Percentiles rank a stretch among this genome's conserved stretches.
Evolutionary conservation across 2,888 invertebrate species (phyloP).

Genomic region (Rhopalosiphum nymphaeae): DNA sequence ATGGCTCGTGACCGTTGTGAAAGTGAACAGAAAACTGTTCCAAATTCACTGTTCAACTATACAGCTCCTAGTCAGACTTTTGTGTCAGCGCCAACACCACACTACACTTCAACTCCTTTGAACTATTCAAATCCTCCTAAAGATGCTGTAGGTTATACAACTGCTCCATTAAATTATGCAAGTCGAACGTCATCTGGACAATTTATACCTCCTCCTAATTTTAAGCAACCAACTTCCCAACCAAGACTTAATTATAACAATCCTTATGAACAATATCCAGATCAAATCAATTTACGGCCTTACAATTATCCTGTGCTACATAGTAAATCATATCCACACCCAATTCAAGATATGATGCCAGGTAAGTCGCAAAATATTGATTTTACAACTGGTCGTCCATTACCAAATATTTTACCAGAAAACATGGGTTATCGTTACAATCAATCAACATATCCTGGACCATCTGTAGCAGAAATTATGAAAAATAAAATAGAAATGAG

Average conservation of each 20-base stretch:
- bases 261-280: slow-evolving; percentile 60
- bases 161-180: slow-evolving; percentile 51
- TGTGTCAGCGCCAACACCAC: slow-evolving; percentile 60
- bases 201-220: slow-evolving; percentile 58
- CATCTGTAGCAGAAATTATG: slow-evolving; percentile 49
- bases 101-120: slow-evolving; percentile 61
- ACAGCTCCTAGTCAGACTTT: slow-evolving; percentile 34
- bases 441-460: slow-evolving; percentile 59
- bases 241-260: slow-evolving; percentile 59
- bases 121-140: slow-evolving; percentile 63
- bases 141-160: slow-evolving; percentile 51
- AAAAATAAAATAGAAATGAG: slow-evolving; percentile 60
- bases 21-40: slow-evolving; percentile 54
- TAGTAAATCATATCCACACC: slow-evolving; percentile 46
- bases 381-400: slow-evolving; percentile 66
- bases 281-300: slow-evolving; percentile 58
- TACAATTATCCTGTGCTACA: slow-evolving; percentile 55
- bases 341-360: slow-evolving; percentile 55
- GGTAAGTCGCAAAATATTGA: slow-evolving; percentile 58
- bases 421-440: slow-evolving; percentile 67
- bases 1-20: slow-evolving; percentile 48
- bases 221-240: slow-evolving; percentile 53
- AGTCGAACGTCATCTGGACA: slow-evolving; percentile 44
- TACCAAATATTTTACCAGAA: slow-evolving; percentile 66
- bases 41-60: slow-evolving; percentile 55